phyloP scores from a whole-genome alignment of 1,140 invertebrate genomes.

The Sinonovacula constricta region DNA sequence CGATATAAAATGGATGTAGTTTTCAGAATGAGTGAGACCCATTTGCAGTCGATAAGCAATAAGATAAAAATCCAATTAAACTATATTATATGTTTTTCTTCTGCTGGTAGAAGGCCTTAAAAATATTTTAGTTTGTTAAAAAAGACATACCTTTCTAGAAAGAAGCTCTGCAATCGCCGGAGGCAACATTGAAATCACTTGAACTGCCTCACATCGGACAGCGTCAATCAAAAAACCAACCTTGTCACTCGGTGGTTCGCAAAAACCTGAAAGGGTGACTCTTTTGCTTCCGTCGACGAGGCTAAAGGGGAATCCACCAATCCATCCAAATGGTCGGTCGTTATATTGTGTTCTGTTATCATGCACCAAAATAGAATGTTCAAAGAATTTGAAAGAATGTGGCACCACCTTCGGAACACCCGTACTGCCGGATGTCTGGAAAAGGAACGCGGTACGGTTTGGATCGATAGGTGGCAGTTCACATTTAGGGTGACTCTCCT shows the following conservation, averaged over 20 bases:
- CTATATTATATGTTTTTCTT: no score
- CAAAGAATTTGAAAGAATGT: no score
- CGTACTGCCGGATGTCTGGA: constrained; percentile 37
- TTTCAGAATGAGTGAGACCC: no score
- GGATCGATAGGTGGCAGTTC: constrained; percentile 2
- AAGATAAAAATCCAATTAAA: no score
- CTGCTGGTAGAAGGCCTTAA: no score
- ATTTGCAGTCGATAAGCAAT: no score
- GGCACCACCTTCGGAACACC: constrained; percentile 25
- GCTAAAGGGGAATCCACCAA: constrained; percentile 20
- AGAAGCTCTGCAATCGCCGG: not conserved
- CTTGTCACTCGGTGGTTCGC: not conserved
- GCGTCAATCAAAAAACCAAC: not conserved
- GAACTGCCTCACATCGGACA: not conserved
- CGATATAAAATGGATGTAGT: no score
- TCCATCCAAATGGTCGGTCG: constrained; percentile 21
- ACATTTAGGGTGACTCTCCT: not conserved
- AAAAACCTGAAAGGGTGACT: constrained; percentile 15
- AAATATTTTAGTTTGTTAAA: no score
- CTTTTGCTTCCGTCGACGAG: constrained; percentile 5
- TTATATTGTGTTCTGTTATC: no score
- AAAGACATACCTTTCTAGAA: not conserved
- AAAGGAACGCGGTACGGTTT: not conserved
- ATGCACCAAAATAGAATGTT: no score
- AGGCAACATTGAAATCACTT: not conserved